Evolutionary conservation across 2,888 invertebrate species (phyloP).

Genomic region (Drosophila nr. fundita): DNA sequence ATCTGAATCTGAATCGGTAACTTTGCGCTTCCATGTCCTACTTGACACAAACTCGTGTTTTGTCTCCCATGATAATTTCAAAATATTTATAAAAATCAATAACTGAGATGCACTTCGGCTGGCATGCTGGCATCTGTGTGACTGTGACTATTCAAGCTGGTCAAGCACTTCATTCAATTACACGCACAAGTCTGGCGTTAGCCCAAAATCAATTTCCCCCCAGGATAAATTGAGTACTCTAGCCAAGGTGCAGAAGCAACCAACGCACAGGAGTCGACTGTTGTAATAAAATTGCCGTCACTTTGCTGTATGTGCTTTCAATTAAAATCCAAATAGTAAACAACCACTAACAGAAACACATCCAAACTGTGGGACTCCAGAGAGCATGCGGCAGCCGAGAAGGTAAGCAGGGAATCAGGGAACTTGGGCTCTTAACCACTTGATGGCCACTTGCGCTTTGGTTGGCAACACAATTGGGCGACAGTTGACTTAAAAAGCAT

Average conservation of each 20-base stretch:
- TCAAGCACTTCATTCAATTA: slow-evolving; percentile 28
- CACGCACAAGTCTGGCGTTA: background rate
- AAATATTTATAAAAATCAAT: background rate
- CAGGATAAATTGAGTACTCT: slow-evolving; percentile 47
- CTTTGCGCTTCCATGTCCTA: background rate
- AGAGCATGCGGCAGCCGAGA: background rate
- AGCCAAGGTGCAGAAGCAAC: slow-evolving; percentile 24
- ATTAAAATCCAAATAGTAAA: slow-evolving; percentile 74
- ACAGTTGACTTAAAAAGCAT: slow-evolving; percentile 77
- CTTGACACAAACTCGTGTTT: background rate
- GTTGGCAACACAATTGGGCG: slow-evolving; percentile 70
- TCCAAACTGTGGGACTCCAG: background rate
- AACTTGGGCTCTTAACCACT: slow-evolving; percentile 26
- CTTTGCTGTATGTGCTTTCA: slow-evolving; percentile 43
- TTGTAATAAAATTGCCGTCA: background rate
- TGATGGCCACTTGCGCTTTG: slow-evolving; percentile 40
- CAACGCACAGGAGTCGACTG: slow-evolving; percentile 12
- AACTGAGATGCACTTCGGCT: background rate
- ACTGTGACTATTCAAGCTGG: slow-evolving; percentile 14
- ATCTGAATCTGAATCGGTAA: background rate
- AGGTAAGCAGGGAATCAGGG: background rate
- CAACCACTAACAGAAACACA: slow-evolving; percentile 39
- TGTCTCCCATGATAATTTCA: background rate
- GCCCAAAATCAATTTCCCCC: slow-evolving; percentile 16
- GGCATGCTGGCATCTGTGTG: background rate